A percentile compares a stretch with the other conserved stretches of the same genome.
phyloP scores from a whole-genome alignment of 2,888 invertebrate species.

The Sarcophaga rosellei region DNA sequence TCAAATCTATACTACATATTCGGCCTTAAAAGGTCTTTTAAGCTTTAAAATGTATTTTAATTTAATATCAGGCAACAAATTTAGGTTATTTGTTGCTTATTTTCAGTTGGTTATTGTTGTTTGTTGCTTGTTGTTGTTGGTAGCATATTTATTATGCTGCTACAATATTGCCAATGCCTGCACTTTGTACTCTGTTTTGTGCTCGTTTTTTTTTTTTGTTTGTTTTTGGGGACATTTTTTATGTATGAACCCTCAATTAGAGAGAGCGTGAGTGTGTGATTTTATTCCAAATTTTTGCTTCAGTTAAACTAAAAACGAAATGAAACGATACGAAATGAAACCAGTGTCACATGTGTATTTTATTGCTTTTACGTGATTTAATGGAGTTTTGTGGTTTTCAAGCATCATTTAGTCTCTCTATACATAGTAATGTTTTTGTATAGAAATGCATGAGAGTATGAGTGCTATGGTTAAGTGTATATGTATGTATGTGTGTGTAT shows the following conservation, averaged over 20 bases:
- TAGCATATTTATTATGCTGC: no score
- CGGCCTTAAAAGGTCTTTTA: no score
- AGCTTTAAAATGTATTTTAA: conserved; percentile 27
- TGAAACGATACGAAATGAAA: conserved; percentile 10
- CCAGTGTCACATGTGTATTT: conserved; percentile 65
- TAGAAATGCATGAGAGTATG: not conserved
- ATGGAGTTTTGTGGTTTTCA: conserved; percentile 68
- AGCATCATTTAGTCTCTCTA: conserved; percentile 60
- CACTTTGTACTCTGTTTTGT: not conserved
- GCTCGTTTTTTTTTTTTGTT: not conserved
- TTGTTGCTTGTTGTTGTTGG: no score
- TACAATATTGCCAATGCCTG: no score
- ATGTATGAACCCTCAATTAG: no score
- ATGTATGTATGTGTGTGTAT: not conserved
- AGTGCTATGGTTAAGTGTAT: not conserved
- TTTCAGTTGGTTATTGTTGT: conserved; percentile 15
- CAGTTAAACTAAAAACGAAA: conserved; percentile 47
- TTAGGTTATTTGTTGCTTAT: conserved; percentile 31
- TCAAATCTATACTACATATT: no score
- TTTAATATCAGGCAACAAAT: conserved; percentile 20
- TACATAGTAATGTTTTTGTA: not conserved
- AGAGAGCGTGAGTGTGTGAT: conserved; percentile 26
- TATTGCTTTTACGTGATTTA: conserved; percentile 69
- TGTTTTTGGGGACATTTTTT: not conserved
- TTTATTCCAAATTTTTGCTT: conserved; percentile 50